Conservation (phyloP, 2,113 vertebrate genomes). For the Telmatochromis sp. region DNA sequence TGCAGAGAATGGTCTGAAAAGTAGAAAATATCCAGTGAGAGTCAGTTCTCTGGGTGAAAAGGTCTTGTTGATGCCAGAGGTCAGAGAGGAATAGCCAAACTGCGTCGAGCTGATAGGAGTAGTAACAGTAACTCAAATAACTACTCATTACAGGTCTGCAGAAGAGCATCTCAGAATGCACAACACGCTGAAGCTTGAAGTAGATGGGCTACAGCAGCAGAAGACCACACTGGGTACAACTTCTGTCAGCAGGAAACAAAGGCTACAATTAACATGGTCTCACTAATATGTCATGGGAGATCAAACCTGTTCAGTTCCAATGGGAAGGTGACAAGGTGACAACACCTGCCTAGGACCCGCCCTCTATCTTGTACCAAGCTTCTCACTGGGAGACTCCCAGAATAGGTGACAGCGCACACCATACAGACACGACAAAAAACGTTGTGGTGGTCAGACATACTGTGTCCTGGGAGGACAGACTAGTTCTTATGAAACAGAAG, state of each 20-base stretch:
- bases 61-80: background rate
- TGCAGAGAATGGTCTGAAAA: background rate
- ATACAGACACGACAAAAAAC: background rate
- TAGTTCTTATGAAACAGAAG: background rate
- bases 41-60: background rate
- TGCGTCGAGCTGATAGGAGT: rapidly evolving
- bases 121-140: background rate
- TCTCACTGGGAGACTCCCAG: background rate
- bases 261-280: background rate
- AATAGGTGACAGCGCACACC: background rate
- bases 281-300: background rate
- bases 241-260: background rate
- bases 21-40: background rate
- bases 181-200: background rate
- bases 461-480: background rate
- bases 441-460: background rate
- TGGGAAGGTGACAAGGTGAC: background rate
- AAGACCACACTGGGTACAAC: background rate
- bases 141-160: background rate
- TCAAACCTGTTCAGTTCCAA: background rate
- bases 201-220: background rate
- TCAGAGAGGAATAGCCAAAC: background rate
- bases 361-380: background rate
- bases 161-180: background rate
- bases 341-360: background rate